phyloP scores from a whole-genome alignment of 2,113 vertebrate genomes.

The Himantopus leucocephalus region DNA sequence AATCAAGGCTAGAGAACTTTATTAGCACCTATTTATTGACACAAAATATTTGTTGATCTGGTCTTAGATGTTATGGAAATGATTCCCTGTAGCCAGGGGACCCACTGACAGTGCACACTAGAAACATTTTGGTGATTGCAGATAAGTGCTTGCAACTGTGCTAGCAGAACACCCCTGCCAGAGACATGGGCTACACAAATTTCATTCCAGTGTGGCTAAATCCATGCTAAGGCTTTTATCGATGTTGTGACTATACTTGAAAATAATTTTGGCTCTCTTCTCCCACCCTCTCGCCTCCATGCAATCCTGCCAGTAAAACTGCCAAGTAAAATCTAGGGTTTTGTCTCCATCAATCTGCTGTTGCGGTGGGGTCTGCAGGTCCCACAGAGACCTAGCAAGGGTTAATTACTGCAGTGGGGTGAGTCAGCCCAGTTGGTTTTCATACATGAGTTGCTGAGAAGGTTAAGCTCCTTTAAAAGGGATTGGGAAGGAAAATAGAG shows the following conservation, averaged over 20 bases:
- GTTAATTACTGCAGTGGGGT: not conserved
- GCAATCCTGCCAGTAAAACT: not conserved
- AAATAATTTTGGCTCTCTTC: not conserved
- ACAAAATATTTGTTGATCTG: not conserved
- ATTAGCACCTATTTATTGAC: not conserved
- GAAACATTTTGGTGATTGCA: not conserved
- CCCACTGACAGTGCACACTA: not conserved
- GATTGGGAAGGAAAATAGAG: not conserved
- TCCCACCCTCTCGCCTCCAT: not conserved
- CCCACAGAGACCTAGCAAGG: not conserved
- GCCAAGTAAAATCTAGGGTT: fast-evolving
- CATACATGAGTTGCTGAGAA: not conserved
- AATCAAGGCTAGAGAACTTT: not conserved
- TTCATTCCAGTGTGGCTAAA: not conserved
- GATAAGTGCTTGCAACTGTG: not conserved
- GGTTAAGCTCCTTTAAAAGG: not conserved
- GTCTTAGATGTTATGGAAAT: not conserved
- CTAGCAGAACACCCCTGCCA: not conserved
- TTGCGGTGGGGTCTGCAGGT: not conserved
- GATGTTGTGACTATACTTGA: not conserved
- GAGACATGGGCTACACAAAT: not conserved
- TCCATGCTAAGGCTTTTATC: not conserved
- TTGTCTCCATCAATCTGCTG: not conserved
- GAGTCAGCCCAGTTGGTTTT: not conserved
- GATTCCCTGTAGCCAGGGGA: not conserved